These are phyloP conservation scores for Neocrepidodera transversa DNA, from an alignment of 2,888 invertebrate species.

Conservation along the genomic window DNA sequence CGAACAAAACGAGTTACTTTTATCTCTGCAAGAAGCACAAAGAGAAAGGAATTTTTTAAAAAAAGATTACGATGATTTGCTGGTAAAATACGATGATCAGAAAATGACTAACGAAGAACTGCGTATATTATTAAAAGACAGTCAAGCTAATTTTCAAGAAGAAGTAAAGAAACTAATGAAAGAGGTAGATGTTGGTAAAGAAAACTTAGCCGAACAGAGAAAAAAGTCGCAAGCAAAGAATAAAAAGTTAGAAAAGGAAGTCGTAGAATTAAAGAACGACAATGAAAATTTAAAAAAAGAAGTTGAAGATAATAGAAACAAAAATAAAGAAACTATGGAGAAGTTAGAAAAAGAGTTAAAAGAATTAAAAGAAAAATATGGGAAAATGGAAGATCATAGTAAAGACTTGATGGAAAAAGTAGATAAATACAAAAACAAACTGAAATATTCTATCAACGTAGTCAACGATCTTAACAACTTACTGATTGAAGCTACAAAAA, in stretches of 20 bases:
- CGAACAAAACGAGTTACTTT: not conserved
- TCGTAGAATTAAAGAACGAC: slow-evolving; percentile 25
- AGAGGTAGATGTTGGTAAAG: not conserved
- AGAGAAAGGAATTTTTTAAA: not conserved
- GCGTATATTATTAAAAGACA: not conserved
- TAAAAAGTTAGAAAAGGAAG: not conserved
- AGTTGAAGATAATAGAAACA: slow-evolving; percentile 14
- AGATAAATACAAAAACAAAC: slow-evolving; percentile 38
- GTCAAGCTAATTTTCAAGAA: not conserved
- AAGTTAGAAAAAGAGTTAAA: slow-evolving; percentile 31
- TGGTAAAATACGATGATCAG: not conserved
- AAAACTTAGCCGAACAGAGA: not conserved
- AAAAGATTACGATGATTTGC: not conserved
- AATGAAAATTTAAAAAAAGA: slow-evolving; percentile 31
- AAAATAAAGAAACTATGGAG: slow-evolving; percentile 20
- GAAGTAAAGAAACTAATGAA: not conserved
- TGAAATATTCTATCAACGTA: slow-evolving; percentile 41
- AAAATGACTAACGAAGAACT: not conserved
- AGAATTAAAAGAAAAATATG: slow-evolving; percentile 27
- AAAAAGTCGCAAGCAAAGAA: not conserved
- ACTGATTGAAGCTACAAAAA: slow-evolving; percentile 30
- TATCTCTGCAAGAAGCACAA: not conserved
- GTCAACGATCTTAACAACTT: slow-evolving; percentile 41
- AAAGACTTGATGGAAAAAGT: slow-evolving; percentile 32
- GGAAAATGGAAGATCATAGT: slow-evolving; percentile 26